These are phyloP conservation scores for Manis pentadactyla DNA, from an alignment of 2,797 vertebrate genomes.

Conservation along the genomic window DNA sequence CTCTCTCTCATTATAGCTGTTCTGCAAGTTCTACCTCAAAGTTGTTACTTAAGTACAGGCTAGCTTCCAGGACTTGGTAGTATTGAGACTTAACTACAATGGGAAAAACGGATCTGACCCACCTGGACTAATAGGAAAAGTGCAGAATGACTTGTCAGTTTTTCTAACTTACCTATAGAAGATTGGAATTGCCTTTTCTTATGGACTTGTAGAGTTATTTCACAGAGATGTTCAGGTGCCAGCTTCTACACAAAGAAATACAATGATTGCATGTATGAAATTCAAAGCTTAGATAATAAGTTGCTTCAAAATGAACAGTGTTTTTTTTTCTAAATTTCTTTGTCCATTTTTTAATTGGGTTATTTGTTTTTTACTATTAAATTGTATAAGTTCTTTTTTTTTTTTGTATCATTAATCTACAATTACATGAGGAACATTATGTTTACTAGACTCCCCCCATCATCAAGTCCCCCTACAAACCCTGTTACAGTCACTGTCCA, in stretches of 20 bases:
- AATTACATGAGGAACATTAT: too few species aligned
- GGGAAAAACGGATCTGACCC: not conserved
- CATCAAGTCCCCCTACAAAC: too few species aligned
- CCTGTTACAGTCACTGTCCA: too few species aligned
- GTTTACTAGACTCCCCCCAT: too few species aligned
- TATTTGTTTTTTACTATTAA: too few species aligned
- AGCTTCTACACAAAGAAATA: not conserved
- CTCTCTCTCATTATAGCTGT: not conserved
- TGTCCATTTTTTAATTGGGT: too few species aligned
- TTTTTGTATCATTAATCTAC: too few species aligned
- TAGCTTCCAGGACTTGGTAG: not conserved
- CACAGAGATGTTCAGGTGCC: not conserved
- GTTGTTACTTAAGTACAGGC: not conserved
- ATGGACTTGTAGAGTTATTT: not conserved
- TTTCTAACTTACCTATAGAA: not conserved
- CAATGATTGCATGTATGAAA: not conserved
- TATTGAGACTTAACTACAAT: not conserved
- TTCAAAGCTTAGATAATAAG: not conserved
- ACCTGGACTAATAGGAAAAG: not conserved
- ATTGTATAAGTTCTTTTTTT: too few species aligned
- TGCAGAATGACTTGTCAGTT: not conserved
- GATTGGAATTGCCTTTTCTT: not conserved
- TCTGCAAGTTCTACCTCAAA: not conserved
- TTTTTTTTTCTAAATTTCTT: not conserved
- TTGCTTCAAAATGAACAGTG: conserved; percentile 23